Evolutionary conservation across 1,140 invertebrate species (phyloP).

Genomic region (Hypsibius dujardini): DNA sequence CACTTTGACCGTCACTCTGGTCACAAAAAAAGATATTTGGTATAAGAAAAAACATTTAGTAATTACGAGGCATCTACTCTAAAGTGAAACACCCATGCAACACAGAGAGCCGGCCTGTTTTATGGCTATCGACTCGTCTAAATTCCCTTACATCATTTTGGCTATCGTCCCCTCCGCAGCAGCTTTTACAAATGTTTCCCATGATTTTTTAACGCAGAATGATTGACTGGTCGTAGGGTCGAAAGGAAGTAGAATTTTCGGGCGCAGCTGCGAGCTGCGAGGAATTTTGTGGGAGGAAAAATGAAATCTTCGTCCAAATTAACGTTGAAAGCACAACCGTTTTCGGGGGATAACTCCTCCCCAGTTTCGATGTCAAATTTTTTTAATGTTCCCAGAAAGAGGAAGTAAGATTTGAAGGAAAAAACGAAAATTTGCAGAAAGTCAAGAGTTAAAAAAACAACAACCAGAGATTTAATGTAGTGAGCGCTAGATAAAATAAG

Average conservation of each 20-base stretch:
- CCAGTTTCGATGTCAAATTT: background rate
- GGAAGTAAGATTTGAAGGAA: too few species aligned
- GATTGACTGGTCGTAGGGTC: background rate
- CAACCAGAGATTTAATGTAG: background rate
- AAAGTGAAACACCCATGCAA: background rate
- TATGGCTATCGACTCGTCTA: too few species aligned
- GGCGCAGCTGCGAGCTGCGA: background rate
- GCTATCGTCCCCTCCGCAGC: background rate
- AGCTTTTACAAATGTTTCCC: slow-evolving; percentile 10
- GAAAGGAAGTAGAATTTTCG: background rate
- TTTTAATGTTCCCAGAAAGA: too few species aligned
- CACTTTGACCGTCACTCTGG: slow-evolving; percentile 2
- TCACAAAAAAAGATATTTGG: background rate
- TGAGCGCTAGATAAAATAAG: background rate
- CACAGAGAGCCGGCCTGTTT: background rate
- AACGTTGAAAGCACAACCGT: too few species aligned
- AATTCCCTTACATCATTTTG: slow-evolving; percentile 4
- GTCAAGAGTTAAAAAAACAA: background rate
- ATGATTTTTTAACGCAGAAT: background rate
- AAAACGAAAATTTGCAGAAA: slow-evolving; percentile 2
- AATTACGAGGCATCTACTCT: too few species aligned
- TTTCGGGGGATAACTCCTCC: too few species aligned
- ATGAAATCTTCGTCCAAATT: background rate
- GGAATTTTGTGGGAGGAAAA: background rate
- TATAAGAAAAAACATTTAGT: too few species aligned